Conservation (phyloP, 2,797 vertebrate genomes). For the Sebastes dallii region DNA sequence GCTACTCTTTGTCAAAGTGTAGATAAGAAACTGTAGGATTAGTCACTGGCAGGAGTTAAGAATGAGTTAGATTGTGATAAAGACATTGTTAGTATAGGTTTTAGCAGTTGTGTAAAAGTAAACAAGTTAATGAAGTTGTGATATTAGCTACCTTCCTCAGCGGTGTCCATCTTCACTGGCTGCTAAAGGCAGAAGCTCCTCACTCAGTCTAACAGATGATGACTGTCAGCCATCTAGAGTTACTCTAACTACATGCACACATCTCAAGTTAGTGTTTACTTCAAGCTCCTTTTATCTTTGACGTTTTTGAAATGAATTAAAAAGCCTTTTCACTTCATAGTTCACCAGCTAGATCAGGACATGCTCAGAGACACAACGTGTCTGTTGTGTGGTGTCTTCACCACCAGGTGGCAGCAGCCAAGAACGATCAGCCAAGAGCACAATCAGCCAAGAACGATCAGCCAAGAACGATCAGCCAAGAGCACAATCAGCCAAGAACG, state of each 20-base stretch:
- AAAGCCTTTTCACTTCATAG: background rate
- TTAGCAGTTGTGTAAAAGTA: accelerated
- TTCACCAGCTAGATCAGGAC: background rate
- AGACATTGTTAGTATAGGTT: accelerated
- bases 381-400: background rate
- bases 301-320: background rate
- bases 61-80: accelerated
- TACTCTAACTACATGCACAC: slow-evolving; percentile 2
- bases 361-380: background rate
- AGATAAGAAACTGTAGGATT: no score
- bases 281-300: background rate
- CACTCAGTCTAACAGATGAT: slow-evolving; percentile 3
- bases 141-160: slow-evolving; percentile 88
- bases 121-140: slow-evolving; percentile 24
- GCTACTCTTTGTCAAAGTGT: background rate
- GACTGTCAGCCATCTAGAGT: background rate
- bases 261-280: slow-evolving; percentile 17
- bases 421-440: background rate
- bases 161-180: slow-evolving; percentile 91
- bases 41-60: accelerated
- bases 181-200: slow-evolving; percentile 57
- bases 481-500: background rate
- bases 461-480: background rate
- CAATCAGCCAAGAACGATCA: background rate
- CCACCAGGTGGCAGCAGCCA: slow-evolving; percentile 48